Conservation (phyloP, 2,888 invertebrate genomes). For the Mantis religiosa region DNA sequence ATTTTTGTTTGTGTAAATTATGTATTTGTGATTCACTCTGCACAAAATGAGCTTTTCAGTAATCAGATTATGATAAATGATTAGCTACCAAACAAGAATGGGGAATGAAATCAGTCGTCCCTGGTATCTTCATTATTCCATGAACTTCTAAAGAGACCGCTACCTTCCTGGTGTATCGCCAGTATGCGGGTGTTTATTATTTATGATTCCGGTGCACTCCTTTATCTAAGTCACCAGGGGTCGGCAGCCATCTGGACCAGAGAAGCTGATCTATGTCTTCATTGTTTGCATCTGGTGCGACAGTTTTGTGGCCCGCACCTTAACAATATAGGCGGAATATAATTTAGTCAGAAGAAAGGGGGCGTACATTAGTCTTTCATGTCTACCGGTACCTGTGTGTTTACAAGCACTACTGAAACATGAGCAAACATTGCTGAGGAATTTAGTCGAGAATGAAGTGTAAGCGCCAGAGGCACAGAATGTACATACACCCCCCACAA, state of each 20-base stretch:
- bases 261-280: neutral
- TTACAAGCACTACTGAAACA: neutral
- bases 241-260: neutral
- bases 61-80: too few relatives aligned
- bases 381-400: neutral
- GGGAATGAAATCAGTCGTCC: too few relatives aligned
- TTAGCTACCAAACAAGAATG: too few relatives aligned
- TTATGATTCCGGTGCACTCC: neutral
- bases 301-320: neutral
- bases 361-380: neutral
- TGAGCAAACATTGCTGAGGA: too few relatives aligned
- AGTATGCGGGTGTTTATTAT: neutral
- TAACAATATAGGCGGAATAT: neutral
- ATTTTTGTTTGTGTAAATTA: too few relatives aligned
- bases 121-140: neutral
- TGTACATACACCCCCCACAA: too few relatives aligned
- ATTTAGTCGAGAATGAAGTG: too few relatives aligned
- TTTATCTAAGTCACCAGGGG: neutral
- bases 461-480: too few relatives aligned
- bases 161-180: neutral
- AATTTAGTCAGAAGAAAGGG: neutral
- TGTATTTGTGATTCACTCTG: too few relatives aligned
- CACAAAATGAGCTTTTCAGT: too few relatives aligned
- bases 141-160: neutral
- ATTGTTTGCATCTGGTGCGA: neutral